Base-by-base conservation (phyloP, 1,140 invertebrate species). In the Ceratosolen solmsi region DNA sequence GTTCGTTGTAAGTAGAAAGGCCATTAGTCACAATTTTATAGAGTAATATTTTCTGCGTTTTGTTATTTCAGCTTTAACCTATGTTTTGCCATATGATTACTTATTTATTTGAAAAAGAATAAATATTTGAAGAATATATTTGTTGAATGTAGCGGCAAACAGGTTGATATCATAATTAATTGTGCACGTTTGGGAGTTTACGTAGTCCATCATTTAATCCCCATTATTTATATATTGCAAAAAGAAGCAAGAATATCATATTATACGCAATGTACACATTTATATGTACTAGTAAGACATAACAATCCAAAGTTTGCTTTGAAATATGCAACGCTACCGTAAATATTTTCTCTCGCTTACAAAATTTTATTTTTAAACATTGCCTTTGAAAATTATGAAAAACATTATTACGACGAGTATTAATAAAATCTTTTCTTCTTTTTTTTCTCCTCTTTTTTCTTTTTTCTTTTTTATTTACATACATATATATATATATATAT, bases 201-300 rank as follows among this genome's bases (percentile, higher is more conserved):
- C 20, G 8, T 70, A 68, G 15, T n/a, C 33, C 22, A 36, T 7
- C 20, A 38, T 49, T 68, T 68, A n/a, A 51, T 58, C 5, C n/a
- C n/a, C 22, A 41, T 71, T 71, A 58, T 71, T 71, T 70, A 79
- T n/a, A 71, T 54, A 58, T 27, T 46, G 9, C 27, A 51, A 4
- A 71, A n/a, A 49, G 30, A n/a, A 70, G 65, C 46, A 41, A 46
- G 68, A 58, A 58, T 73, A 80, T 73, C 38, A 20, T 36, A 49
- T 79, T 80, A 13, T 79, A n/a, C 15, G 30, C 25, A 74, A 51
- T 30, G n/a, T 65, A 63, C 56, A 54, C 60, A 79, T 54, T 79
- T 72, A 72, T n/a, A n/a, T 46, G 13, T 17, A 33, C n/a, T 79
- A 38, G 11, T 41, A 41, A 56, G 78, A 71, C 68, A 72, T 30